Base-by-base conservation (phyloP, 2,888 invertebrate species). In the Parnassius glacialis region DNA sequence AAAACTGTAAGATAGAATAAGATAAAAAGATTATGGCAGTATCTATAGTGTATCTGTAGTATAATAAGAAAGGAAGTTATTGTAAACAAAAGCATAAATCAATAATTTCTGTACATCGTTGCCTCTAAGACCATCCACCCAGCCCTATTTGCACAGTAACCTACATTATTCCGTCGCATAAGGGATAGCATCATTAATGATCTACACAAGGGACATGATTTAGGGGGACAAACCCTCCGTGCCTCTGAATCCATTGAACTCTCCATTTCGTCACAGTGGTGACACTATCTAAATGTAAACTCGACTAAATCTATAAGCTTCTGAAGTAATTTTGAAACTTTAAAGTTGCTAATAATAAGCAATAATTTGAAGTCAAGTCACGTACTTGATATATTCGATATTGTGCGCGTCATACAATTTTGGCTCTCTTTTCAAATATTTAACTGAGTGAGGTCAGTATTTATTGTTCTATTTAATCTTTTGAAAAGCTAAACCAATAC, bases 141-240 rank as follows among this genome's bases (percentile, higher is more conserved):
- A 68, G 73, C 66, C 68, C 81, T 90, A 88, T 91, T 91, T 91
- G 80, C 90, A 90, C 88, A 90, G 90, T 91, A 90, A 91, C 90
- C 90, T 89, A 90, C 89, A 90, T 90, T 79, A 82, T 82, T 75
- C 75, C 78, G 75, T 72, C 70, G 79, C 78, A 83, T 84, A 82
- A 88, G 90, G 88, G 90, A 89, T 83, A 81, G 82, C 80, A 85
- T 87, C 90, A 87, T 89, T 90, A 90, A 89, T 85, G 90, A 87
- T 84, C 81, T 76, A 68, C 75, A 71, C 67, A 70, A 81, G 88
- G 84, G 84, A 80, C 82, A 84, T 81, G 82, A 83, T 85, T 84
- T 75, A 80, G 83, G 87, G 81, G 81, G 71, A 70, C 73, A 71
- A 72, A 80, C 87, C 85, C 90, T 90, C 68, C 88, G 89, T 90